phyloP scores from a whole-genome alignment of 2,888 invertebrate species.

The Ornithoptera alexandrae region DNA sequence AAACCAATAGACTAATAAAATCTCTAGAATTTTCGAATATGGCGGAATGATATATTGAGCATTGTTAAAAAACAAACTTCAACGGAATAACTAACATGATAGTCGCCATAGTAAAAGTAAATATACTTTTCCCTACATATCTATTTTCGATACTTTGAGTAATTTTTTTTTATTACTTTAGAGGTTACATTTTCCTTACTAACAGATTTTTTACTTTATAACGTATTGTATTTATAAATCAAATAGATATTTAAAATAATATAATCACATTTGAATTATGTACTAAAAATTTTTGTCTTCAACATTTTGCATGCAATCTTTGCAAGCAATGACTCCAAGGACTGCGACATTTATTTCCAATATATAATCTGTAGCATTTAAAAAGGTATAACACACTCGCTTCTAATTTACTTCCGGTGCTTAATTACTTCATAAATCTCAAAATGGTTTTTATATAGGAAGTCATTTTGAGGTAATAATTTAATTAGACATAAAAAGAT shows the following conservation, averaged over 20 bases:
- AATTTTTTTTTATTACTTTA: too few species aligned
- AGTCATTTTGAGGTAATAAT: too few species aligned
- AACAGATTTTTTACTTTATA: too few species aligned
- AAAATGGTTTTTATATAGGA: too few species aligned
- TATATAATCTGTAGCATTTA: slow-evolving; percentile 13
- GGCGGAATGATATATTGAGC: slow-evolving; percentile 15
- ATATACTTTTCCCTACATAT: too few species aligned
- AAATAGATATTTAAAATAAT: neutral
- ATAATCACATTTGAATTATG: neutral
- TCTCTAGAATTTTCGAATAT: slow-evolving; percentile 3
- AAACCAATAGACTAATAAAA: neutral
- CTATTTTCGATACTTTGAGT: too few species aligned
- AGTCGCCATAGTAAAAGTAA: too few species aligned
- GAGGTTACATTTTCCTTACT: too few species aligned
- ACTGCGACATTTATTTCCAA: neutral
- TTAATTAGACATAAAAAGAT: too few species aligned
- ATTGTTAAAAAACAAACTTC: neutral
- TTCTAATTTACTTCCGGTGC: slow-evolving; percentile 3
- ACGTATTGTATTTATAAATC: too few species aligned
- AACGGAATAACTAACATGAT: neutral
- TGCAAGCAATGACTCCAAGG: slow-evolving; percentile 6
- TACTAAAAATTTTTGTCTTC: neutral
- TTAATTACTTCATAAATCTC: too few species aligned
- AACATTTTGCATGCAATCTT: neutral
- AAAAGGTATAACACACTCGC: slow-evolving; percentile 2